Evolutionary conservation across 1,140 invertebrate species (phyloP).

Genomic region (Hesperophylax magnus): DNA sequence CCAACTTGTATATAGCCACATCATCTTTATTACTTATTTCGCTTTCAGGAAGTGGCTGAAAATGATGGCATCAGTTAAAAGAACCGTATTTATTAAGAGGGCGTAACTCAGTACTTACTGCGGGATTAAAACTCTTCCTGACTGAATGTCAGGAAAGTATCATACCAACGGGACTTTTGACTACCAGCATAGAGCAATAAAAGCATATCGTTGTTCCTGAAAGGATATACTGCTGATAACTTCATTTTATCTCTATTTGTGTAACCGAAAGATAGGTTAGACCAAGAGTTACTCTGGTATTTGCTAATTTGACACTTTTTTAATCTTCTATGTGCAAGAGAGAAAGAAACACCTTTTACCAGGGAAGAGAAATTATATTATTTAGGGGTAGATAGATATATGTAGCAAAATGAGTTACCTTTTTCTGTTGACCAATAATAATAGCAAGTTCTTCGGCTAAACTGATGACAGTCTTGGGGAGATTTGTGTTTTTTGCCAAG

Average conservation of each 20-base stretch:
- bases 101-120: too few relatives aligned
- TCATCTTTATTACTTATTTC: constrained; percentile 59
- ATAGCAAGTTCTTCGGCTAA: constrained; percentile 65
- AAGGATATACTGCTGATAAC: too few relatives aligned
- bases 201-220: too few relatives aligned
- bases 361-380: neutral
- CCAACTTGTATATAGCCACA: constrained; percentile 61
- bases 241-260: neutral
- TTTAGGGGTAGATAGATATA: too few relatives aligned
- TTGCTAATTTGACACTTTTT: neutral
- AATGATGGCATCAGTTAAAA: neutral
- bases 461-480: constrained; percentile 64
- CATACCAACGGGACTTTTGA: too few relatives aligned
- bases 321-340: neutral
- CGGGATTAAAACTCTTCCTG: too few relatives aligned
- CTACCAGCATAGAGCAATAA: too few relatives aligned
- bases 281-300: neutral
- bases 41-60: constrained; percentile 60
- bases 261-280: neutral
- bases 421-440: constrained; percentile 61
- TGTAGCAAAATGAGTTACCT: constrained; percentile 58
- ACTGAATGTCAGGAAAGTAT: too few relatives aligned
- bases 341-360: neutral
- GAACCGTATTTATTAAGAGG: too few relatives aligned
- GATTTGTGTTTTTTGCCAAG: constrained; percentile 66